phyloP scores from a whole-genome alignment of 2,797 vertebrate genomes.

The Antennarius maculatus region DNA sequence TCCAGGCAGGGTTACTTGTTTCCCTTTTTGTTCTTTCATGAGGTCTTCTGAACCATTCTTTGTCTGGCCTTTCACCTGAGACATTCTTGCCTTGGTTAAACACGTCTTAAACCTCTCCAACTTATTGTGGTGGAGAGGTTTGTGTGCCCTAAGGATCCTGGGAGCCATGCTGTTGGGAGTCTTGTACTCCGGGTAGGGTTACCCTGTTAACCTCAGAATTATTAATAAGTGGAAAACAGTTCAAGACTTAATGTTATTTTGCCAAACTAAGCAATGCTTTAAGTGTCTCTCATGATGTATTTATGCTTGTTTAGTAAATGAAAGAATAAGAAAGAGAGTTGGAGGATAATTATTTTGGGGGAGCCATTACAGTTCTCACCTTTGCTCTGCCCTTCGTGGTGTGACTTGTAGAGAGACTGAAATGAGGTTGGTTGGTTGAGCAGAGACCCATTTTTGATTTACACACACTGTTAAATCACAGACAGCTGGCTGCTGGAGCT shows the following conservation, averaged over 20 bases:
- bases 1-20: too few relatives aligned
- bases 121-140: too few relatives aligned
- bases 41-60: too few relatives aligned
- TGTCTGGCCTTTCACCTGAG: too few relatives aligned
- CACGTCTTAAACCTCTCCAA: too few relatives aligned
- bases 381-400: conserved; percentile 52
- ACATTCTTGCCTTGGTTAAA: too few relatives aligned
- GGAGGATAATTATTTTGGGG: conserved; percentile 77
- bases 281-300: conserved; percentile 61
- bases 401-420: conserved; percentile 82
- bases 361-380: conserved; percentile 67
- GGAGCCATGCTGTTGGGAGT: too few relatives aligned
- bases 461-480: conserved; percentile 78
- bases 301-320: conserved; percentile 72
- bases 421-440: conserved; percentile 75
- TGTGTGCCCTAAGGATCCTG: too few relatives aligned
- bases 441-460: conserved; percentile 75
- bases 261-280: conserved; percentile 51
- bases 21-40: too few relatives aligned
- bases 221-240: conserved; percentile 19
- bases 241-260: conserved; percentile 33
- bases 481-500: conserved; percentile 71
- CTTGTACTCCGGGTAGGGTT: too few relatives aligned
- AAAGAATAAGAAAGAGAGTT: conserved; percentile 71
- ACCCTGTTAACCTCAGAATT: conserved; percentile 1